Evolutionary conservation across 2,113 vertebrate genomes (phyloP).

Genomic region (Petaurus breviceps): DNA sequence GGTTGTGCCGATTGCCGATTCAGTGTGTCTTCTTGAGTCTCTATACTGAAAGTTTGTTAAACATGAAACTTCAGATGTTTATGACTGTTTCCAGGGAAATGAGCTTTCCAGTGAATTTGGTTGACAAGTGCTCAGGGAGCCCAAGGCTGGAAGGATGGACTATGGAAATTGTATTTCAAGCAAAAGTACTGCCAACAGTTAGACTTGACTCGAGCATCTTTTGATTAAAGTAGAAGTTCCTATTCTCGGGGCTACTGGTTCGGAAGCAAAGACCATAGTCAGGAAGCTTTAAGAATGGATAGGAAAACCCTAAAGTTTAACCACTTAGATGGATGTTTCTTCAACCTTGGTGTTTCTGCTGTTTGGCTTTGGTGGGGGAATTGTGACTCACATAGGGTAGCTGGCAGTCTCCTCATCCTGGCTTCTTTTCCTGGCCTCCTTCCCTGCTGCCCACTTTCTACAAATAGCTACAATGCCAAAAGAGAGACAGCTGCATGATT

Average conservation of each 20-base stretch:
- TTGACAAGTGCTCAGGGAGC: neutral
- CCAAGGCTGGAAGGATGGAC: neutral
- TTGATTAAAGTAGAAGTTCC: neutral
- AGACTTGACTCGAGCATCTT: neutral
- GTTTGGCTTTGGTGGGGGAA: neutral
- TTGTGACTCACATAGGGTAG: neutral
- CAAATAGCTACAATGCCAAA: neutral
- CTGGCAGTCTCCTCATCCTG: neutral
- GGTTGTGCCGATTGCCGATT: neutral
- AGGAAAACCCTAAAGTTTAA: neutral
- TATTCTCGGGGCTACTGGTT: neutral
- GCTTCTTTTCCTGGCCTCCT: neutral
- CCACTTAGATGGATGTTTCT: neutral
- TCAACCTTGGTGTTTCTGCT: neutral
- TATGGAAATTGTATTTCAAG: neutral
- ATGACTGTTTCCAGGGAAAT: neutral
- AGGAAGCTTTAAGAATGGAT: neutral
- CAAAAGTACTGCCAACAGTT: neutral
- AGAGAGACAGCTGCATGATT: neutral
- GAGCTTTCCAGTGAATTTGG: neutral
- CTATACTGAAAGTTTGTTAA: neutral
- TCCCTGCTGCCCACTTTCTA: neutral
- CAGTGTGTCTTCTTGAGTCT: neutral
- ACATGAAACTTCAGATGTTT: neutral
- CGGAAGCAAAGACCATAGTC: neutral